Conservation (phyloP, 2,888 invertebrate species). For the Drosophila longiperda region DNA sequence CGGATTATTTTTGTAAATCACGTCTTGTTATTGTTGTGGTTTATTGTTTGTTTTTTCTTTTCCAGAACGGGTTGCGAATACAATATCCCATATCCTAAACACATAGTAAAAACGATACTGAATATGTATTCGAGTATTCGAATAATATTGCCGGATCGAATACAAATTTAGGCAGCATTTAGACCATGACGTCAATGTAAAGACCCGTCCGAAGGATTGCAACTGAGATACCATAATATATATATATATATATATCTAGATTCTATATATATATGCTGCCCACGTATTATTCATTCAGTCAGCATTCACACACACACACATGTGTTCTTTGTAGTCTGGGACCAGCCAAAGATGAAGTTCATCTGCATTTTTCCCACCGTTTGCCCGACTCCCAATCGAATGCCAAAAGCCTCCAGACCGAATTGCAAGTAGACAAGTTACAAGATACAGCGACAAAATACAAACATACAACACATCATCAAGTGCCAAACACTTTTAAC, state of each 20-base stretch:
- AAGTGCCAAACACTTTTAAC: slow-evolving; percentile 61
- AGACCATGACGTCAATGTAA: not conserved
- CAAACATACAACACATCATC: slow-evolving; percentile 39
- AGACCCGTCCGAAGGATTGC: not conserved
- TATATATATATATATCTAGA: not conserved
- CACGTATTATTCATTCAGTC: slow-evolving; percentile 39
- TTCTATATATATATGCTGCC: slow-evolving; percentile 22
- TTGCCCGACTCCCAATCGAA: slow-evolving; percentile 13
- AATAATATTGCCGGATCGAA: not conserved
- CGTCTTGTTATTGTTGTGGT: slow-evolving; percentile 8
- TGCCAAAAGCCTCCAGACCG: slow-evolving; percentile 14
- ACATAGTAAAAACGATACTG: not conserved
- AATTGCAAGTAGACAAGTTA: slow-evolving; percentile 44
- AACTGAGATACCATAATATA: not conserved
- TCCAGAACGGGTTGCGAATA: not conserved
- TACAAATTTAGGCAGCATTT: not conserved
- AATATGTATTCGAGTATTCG: not conserved
- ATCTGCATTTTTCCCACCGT: slow-evolving; percentile 47
- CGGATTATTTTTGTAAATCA: slow-evolving; percentile 56
- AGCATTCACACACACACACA: slow-evolving; percentile 20
- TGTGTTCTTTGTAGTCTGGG: not conserved
- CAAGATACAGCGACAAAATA: slow-evolving; percentile 7
- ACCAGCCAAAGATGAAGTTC: slow-evolving; percentile 22
- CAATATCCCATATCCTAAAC: not conserved
- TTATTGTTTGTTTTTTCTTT: not conserved